Evolutionary conservation across 1,140 invertebrate species (phyloP).

Genomic region (Trinorchestia longiramus): DNA sequence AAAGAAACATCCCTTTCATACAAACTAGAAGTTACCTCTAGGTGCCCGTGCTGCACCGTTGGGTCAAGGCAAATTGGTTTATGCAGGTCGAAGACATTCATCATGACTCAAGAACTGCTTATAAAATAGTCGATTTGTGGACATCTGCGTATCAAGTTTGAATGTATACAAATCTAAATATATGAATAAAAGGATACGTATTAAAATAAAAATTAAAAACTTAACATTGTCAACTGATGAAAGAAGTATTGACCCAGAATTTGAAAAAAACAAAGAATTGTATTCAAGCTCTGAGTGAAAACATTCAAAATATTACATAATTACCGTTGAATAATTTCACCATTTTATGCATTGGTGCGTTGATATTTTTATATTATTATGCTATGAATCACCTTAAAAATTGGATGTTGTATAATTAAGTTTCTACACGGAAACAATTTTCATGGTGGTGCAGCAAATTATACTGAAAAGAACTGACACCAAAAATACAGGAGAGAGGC

Average conservation of each 20-base stretch:
- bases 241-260: background rate
- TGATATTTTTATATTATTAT: background rate
- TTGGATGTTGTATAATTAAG: background rate
- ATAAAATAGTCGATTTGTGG: background rate
- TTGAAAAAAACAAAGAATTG: background rate
- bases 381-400: background rate
- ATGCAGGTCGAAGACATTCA: background rate
- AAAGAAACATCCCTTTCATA: background rate
- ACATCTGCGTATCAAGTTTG: background rate
- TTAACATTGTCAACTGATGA: background rate
- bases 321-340: background rate
- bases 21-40: background rate
- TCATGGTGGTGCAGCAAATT: background rate
- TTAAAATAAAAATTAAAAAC: background rate
- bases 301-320: background rate
- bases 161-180: background rate
- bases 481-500: background rate
- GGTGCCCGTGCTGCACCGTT: background rate
- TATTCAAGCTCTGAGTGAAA: background rate
- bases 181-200: background rate
- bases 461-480: background rate
- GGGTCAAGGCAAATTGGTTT: conserved; percentile 31
- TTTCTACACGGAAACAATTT: background rate
- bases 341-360: no score
- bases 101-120: background rate